phyloP scores from a whole-genome alignment of 2,113 vertebrate species.

The Ellobius talpinus region DNA sequence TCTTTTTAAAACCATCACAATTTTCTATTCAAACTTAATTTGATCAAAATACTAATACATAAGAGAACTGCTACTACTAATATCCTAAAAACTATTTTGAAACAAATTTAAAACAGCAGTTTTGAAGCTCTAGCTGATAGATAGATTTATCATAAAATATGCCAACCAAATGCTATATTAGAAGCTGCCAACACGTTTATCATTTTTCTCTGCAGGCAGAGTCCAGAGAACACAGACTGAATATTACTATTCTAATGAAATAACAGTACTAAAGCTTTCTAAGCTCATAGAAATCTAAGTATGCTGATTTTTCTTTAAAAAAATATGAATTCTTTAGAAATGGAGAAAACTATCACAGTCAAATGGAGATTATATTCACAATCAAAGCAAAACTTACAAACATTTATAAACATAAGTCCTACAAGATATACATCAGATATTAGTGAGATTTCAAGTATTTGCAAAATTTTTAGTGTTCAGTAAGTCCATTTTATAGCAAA shows the following conservation, averaged over 20 bases:
- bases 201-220: not conserved
- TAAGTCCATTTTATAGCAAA: slow-evolving; percentile 18
- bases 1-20: not conserved
- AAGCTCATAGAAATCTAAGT: not conserved
- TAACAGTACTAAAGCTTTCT: not conserved
- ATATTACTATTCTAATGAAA: not conserved
- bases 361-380: not conserved
- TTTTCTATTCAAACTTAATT: not conserved
- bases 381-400: not conserved
- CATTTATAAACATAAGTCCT: slow-evolving; percentile 45
- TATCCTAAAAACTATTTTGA: not conserved
- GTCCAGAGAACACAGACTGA: not conserved
- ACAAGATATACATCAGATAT: not conserved
- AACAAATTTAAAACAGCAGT: not conserved
- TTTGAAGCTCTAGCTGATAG: not conserved
- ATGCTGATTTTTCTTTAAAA: not conserved
- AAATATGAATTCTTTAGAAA: slow-evolving; percentile 49
- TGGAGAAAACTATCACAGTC: not conserved
- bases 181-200: not conserved
- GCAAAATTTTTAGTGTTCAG: not conserved
- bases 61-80: not conserved
- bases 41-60: not conserved
- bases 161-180: not conserved
- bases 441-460: slow-evolving; percentile 57
- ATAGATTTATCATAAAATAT: not conserved